Evolutionary conservation across 2,888 invertebrate species (phyloP), one percentile per base, ranked within the genome.

Genomic region (Morinoia aosen): DNA sequence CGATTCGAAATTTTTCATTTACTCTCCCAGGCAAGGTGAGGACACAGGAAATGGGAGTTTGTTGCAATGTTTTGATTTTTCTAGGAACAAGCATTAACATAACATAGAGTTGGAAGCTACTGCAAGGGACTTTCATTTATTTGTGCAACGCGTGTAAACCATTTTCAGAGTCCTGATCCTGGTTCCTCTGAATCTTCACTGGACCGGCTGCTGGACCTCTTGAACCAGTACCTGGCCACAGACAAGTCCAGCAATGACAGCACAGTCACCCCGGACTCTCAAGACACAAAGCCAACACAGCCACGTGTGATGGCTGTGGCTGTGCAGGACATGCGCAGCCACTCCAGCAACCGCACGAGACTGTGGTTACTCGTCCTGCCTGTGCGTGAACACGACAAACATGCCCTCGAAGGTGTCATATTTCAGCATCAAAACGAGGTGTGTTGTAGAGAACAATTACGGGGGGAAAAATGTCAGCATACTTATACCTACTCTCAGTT

Each of bases 351-450:
- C 90, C 40, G 90, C 48, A 40, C 90, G 14, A 90, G 93, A 5
- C n/a, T 93, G 33, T 93, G 93, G 93, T 57, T 93, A 19, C 93
- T 93, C 12, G 16, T 12, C 16, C 19, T 33, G 19, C 48, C 93
- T 25, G 57, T 48, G 57, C 33, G 57, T 10, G 48, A 48, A 12
- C 93, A 25, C 33, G 57, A 57, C 56, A 7, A 48, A 57, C 56
- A 57, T 48, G 33, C 58, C 0, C 93, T 93, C 11, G 93, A 93
- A 48, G 33, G 48, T 14, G 7, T 57, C 7, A 57, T 93, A 57
- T 57, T 57, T 48, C 93, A 93, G 93, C n/a, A 93, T 57, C 93
- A 93, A 57, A 39, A 48, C 33, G 93, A 93, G 93, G 93, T 93
- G 57, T 33, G 58, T 93, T 56, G 14, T 40, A 40, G 40, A 4